These are phyloP conservation scores for Alloscopus bannaensis DNA, from an alignment of 2,888 invertebrate species.

Conservation along the genomic window DNA sequence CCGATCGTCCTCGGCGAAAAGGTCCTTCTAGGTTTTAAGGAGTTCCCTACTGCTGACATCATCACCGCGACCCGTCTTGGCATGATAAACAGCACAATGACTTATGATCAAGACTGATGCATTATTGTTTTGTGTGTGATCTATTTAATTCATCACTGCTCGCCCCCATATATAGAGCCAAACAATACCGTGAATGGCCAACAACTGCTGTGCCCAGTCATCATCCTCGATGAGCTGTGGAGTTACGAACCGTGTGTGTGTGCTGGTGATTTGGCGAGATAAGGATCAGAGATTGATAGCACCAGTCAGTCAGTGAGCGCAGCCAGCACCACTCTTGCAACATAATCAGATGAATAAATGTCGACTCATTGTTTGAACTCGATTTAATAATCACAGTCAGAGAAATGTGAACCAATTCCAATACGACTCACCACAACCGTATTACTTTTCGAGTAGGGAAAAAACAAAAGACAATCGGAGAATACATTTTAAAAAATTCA, in stretches of 20 bases:
- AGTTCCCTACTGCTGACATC: background rate
- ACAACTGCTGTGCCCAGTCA: slow-evolving; percentile 45
- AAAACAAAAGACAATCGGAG: too few species aligned
- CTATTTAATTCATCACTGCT: slow-evolving; percentile 56
- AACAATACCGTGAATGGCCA: slow-evolving; percentile 54
- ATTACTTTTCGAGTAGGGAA: too few species aligned
- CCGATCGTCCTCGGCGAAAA: too few species aligned
- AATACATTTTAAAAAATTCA: too few species aligned
- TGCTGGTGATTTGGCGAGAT: slow-evolving; percentile 33
- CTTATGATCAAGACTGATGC: slow-evolving; percentile 4
- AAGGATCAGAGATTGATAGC: slow-evolving; percentile 34
- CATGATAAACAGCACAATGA: slow-evolving; percentile 2
- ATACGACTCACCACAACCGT: too few species aligned
- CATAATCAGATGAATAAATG: slow-evolving; percentile 49
- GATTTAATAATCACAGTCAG: slow-evolving; percentile 28
- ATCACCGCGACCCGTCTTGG: background rate
- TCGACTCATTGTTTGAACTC: slow-evolving; percentile 46
- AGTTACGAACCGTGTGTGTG: background rate
- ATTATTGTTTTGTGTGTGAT: slow-evolving; percentile 47
- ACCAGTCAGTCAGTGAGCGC: slow-evolving; percentile 41
- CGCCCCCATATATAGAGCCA: slow-evolving; percentile 22
- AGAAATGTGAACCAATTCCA: too few species aligned
- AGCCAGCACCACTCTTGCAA: slow-evolving; percentile 24
- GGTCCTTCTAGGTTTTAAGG: too few species aligned
- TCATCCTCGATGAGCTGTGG: slow-evolving; percentile 1